A percentile compares a stretch with the other conserved stretches of the same genome.
Conservation (phyloP, 2,113 vertebrate genomes). For the Calidris pygmaea region DNA sequence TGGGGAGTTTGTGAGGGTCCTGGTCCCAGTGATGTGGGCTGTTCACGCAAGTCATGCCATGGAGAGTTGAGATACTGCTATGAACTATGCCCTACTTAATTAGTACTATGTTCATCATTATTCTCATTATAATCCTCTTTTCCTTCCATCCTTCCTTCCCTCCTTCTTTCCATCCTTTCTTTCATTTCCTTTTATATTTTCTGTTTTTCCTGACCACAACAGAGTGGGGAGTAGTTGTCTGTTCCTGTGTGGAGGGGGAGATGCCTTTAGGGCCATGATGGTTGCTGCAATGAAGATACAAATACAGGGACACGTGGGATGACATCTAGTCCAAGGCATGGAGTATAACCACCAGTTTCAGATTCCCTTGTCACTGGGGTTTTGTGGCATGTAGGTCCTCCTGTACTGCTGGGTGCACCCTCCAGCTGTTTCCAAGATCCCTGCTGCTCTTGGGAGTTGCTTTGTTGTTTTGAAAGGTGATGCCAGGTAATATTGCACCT, state of each 20-base stretch:
- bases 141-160: too few species aligned
- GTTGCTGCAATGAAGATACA: neutral
- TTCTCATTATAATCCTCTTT: neutral
- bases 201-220: neutral
- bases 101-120: neutral
- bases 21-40: neutral
- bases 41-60: neutral
- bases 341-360: neutral
- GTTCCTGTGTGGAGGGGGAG: rapidly evolving
- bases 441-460: neutral
- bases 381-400: neutral
- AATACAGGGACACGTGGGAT: neutral
- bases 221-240: neutral
- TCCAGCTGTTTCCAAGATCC: neutral
- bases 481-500: neutral
- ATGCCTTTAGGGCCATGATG: neutral
- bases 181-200: neutral
- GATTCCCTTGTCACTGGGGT: neutral
- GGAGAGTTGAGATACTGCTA: neutral
- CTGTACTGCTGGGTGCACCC: neutral
- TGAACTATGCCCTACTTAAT: neutral
- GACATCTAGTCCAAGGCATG: neutral
- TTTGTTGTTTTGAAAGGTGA: neutral
- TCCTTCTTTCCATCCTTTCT: neutral
- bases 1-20: neutral